These are phyloP conservation scores for Aleadryas rufinucha DNA, from an alignment of 2,113 vertebrate genomes.

Conservation along the genomic window DNA sequence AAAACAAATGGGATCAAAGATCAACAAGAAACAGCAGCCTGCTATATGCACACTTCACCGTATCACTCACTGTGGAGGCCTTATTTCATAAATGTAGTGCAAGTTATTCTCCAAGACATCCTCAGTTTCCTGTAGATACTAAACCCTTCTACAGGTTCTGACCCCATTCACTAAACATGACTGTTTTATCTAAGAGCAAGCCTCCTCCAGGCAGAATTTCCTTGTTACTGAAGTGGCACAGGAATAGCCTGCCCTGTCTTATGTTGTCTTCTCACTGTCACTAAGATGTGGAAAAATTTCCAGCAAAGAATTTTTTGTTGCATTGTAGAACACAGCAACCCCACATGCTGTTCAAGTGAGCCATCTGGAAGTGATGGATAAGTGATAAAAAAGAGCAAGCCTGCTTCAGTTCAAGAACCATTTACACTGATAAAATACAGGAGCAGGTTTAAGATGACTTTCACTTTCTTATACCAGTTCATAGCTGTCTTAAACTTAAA, in stretches of 20 bases:
- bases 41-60: not conserved
- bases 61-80: not conserved
- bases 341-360: not conserved
- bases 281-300: not conserved
- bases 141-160: not conserved
- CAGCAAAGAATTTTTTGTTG: not conserved
- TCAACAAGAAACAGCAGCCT: not conserved
- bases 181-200: not conserved
- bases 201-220: conserved; percentile 15
- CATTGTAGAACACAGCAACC: not conserved
- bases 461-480: not conserved
- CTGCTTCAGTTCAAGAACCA: not conserved
- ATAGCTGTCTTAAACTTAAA: not conserved
- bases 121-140: not conserved
- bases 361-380: not conserved
- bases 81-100: not conserved
- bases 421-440: conserved; percentile 1
- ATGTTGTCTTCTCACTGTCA: conserved; percentile 33
- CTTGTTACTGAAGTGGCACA: not conserved
- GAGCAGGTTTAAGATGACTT: not conserved
- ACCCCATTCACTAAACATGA: not conserved
- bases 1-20: not conserved
- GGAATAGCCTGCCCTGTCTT: not conserved
- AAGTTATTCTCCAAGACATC: not conserved
- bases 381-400: not conserved